Evolutionary conservation across 2,113 vertebrate genomes (phyloP), one percentile per base, ranked within the genome.

Genomic region (Oncorhynchus nerka): DNA sequence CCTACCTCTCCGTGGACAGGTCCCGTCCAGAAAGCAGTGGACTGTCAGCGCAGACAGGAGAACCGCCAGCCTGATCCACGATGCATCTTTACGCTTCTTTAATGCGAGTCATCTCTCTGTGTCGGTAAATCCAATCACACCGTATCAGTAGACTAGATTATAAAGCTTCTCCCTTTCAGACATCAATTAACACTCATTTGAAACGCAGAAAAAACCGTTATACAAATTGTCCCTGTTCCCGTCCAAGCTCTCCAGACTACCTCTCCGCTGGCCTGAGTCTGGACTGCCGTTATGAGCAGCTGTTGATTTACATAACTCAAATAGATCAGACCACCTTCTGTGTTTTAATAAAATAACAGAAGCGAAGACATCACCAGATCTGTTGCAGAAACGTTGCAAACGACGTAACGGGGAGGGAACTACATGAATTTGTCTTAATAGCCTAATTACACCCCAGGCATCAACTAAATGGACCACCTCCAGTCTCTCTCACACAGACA

Each of bases 1-100:
- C 67, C 84, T 81, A 94, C 93, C 92, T 92, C 89, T 88, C 70
- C 82, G 85, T 57, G 70, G 91, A 83, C 92, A 93, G 13, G 59
- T 67, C 32, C 72, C 85, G 0, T 83, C 79, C 32, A 81, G 81
- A 65, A 55, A 3, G 48, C 83, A 19, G 13, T 61, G 72, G 39
- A 85, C 77, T 51, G 72, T 57, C 2, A 77, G 4, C 30, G 20
- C 59, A 61, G 75, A 75, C 16, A 90, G 49, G 30, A 89, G 26
- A 30, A 68, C 22, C 65, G 79, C 32, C 48, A 79, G 74, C 66
- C 85, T 78, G 70, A 19, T 30, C 39, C 75, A 48, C 90, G 91
- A 45, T 45, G 92, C 59, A 74, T 73, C 73, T 62, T n/a, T 51
- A 34, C 15, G 26, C 34, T 65, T 55, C 51, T 19, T 19, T 55